Conservation (phyloP, 2,888 invertebrate species). For the Acanthosepion lycidas region DNA sequence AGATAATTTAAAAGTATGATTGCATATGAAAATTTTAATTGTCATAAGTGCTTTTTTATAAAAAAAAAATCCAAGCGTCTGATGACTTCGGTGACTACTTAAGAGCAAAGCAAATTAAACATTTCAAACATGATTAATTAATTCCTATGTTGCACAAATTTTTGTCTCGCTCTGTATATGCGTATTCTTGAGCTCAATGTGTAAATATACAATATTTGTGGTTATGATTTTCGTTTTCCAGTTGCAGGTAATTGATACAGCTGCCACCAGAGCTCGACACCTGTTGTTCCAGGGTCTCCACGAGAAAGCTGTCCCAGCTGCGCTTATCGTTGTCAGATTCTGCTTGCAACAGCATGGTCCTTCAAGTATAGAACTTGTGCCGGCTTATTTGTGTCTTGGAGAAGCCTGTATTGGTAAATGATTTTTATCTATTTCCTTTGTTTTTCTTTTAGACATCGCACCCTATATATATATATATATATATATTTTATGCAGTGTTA, state of each 20-base stretch:
- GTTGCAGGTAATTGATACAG: conserved; percentile 73
- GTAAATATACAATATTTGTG: not conserved
- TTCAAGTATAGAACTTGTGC: conserved; percentile 74
- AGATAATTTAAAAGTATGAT: no score
- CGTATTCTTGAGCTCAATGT: not conserved
- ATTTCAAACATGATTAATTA: no score
- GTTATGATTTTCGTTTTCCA: conserved; percentile 53
- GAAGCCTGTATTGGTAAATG: conserved; percentile 75
- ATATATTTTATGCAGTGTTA: no score
- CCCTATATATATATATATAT: no score
- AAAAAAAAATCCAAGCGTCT: no score
- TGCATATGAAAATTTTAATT: no score
- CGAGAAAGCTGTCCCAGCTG: conserved; percentile 75
- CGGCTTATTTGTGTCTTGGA: conserved; percentile 74
- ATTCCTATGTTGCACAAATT: no score
- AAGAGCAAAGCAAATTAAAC: no score
- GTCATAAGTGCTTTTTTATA: no score
- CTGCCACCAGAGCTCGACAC: conserved; percentile 74
- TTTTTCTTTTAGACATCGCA: no score
- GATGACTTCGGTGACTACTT: no score
- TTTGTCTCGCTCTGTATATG: no score
- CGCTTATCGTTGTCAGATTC: conserved; percentile 74
- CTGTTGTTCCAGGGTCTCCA: conserved; percentile 74
- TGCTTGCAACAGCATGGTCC: conserved; percentile 74
- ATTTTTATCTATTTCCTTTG: not conserved